Base-by-base conservation (phyloP, 2,888 invertebrate species). In the Drosophila lacicola region DNA sequence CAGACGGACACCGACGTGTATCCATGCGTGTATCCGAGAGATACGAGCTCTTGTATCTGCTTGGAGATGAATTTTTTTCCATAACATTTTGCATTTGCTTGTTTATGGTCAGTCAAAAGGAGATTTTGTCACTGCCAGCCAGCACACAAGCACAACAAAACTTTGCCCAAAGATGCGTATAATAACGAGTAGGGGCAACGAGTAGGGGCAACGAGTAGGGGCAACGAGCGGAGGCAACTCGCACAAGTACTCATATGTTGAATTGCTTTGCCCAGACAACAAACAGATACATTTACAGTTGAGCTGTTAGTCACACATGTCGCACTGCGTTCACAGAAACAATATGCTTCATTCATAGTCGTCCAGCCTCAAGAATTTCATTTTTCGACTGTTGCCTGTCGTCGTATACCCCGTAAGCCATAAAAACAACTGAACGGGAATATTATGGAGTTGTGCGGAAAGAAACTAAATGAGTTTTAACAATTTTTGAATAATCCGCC, bases 261-360 rank as follows among this genome's bases (percentile, higher is more conserved):
- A 64, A 70, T 60, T 74, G 60, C 46, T 57, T 65, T 65, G 72
- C 56, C 65, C 64, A 65, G n/a, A 45, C 29, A 49, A 76, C 70
- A 76, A 56, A 63, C 58, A 72, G 54, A 61, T 54, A 75, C 68
- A 61, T 64, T 73, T 58, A 68, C 74, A 76, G 74, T 77, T 73
- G 57, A 64, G 78, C 74, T 68, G 78, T 76, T 69, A 78, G 74
- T 62, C 75, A 69, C 75, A 78, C 74, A 69, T 76, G 75, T 62
- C 65, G 69, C 68, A 62, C 42, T 47, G 74, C 77, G 58, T 66
- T 51, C 71, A 71, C 62, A 61, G 57, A 33, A 64, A 50, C 73
- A 75, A 75, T 75, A 67, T 72, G 78, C 49, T 57, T 21, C 61
- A 74, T 69, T 56, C 64, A 70, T 70, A 14, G 63, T 42, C 17